A percentile compares a stretch with the other conserved stretches of the same genome.
These are phyloP conservation scores for Proisotoma minuta DNA, from an alignment of 2,888 invertebrate species.

Conservation along the genomic window DNA sequence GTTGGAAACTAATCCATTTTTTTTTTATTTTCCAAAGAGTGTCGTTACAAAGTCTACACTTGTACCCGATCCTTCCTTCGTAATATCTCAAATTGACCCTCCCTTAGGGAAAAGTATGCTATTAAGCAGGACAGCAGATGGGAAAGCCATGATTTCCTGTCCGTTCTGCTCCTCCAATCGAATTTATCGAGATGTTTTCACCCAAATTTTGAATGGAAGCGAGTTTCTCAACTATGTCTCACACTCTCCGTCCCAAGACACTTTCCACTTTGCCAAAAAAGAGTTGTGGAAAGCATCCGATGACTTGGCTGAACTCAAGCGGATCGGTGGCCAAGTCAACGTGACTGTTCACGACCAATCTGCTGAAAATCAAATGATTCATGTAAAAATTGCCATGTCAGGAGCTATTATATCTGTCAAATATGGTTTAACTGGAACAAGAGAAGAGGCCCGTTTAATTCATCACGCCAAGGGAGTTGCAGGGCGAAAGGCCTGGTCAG, in stretches of 20 bases:
- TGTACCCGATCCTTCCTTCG: constrained; percentile 58
- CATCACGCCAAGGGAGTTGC: constrained; percentile 86
- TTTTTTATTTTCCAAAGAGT: constrained; percentile 56
- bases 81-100: constrained; percentile 69
- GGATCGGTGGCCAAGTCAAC: constrained; percentile 83
- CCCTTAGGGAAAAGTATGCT: constrained; percentile 78
- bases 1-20: constrained; percentile 5
- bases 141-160: constrained; percentile 69
- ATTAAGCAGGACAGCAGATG: constrained; percentile 71
- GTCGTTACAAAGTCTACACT: constrained; percentile 62
- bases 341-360: constrained; percentile 76
- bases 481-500: constrained; percentile 85
- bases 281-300: constrained; percentile 84
- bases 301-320: constrained; percentile 79
- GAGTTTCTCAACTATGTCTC: constrained; percentile 80
- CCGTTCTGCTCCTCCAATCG: constrained; percentile 72
- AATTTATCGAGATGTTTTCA: constrained; percentile 86
- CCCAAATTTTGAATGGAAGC: constrained; percentile 85
- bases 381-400: constrained; percentile 81
- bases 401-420: constrained; percentile 87
- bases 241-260: constrained; percentile 82
- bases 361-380: constrained; percentile 49
- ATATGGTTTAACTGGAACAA: constrained; percentile 87
- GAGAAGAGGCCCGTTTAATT: constrained; percentile 80
- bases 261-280: constrained; percentile 89